phyloP scores from a whole-genome alignment of 2,888 invertebrate genomes.

The Agriopis marginaria region DNA sequence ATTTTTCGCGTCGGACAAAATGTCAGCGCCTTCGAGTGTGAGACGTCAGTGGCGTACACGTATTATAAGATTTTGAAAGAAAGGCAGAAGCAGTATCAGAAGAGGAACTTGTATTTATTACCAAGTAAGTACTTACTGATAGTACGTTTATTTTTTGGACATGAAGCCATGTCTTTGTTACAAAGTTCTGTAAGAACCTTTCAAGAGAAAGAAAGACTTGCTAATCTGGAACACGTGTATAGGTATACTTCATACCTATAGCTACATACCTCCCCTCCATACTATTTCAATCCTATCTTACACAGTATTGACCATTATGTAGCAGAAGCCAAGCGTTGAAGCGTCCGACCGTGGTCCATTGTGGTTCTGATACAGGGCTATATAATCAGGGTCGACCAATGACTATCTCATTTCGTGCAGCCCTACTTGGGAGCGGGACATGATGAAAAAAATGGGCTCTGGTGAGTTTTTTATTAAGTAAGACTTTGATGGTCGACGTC shows the following conservation, averaged over 20 bases:
- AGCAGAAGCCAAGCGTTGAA: constrained; percentile 62
- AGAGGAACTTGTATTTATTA: neutral
- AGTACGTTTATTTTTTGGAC: no score
- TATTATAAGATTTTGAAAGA: constrained; percentile 47
- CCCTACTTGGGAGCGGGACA: constrained; percentile 50
- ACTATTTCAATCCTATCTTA: constrained; percentile 14
- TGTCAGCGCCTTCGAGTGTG: constrained; percentile 23
- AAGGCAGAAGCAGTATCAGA: constrained; percentile 27
- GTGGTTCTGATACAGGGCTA: constrained; percentile 51
- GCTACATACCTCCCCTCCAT: constrained; percentile 1
- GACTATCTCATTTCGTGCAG: constrained; percentile 54
- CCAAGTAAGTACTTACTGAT: constrained; percentile 24
- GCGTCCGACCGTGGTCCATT: constrained; percentile 60
- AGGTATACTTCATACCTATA: neutral
- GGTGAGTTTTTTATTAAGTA: constrained; percentile 21
- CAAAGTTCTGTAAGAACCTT: neutral
- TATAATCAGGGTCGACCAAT: constrained; percentile 66
- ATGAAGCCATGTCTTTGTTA: no score
- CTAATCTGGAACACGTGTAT: constrained; percentile 1
- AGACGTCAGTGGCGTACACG: constrained; percentile 45
- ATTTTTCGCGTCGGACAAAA: constrained; percentile 18
- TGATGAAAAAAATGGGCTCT: constrained; percentile 65
- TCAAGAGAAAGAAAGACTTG: neutral
- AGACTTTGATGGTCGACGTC: neutral
- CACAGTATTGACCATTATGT: constrained; percentile 62